Base-by-base conservation (phyloP, 1,140 invertebrate genomes). In the Aphaenogaster ashmeadi region DNA sequence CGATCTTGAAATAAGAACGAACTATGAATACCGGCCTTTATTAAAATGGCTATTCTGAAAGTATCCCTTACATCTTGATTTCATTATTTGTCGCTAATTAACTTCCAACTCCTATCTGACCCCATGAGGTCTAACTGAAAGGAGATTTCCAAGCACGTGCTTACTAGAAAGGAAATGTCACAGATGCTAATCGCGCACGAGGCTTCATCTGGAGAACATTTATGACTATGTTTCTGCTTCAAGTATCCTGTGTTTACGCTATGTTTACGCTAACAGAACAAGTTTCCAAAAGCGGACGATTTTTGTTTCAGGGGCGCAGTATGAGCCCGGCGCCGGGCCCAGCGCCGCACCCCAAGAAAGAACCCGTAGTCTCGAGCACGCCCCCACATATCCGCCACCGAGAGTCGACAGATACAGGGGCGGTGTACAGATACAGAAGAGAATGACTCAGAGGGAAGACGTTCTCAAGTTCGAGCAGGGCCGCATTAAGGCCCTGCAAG, bases 381-480 rank as follows among this genome's bases (percentile, higher is more conserved):
- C 50, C n/a, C 21, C 87, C 11, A 67, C 58, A 50, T 87, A 90
- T 89, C 78, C 87, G 36, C 89, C 92, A 60, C 21, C 69, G 60
- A 92, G 89, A 87, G 52, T 85, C 79, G 88, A 94, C 89, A 89
- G 88, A 92, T 93, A 91, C 90, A 86, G 92, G 88, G 91, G 89
- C 86, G 91, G 90, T 72, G 72, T 85, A 58, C 56, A 90, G 60
- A 94, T 94, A 89, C 96, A 97, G 92, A 96, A 95, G 94, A 97
- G 97, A 96, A 98, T 98, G 98, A 98, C 97, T 94, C 98, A 98
- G 96, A 96, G 98, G 79, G 98, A 98, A 95, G 98, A 98, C 95
- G 97, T 98, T 81, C 96, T 98, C 91, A 99, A 99, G 95, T 99
- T 99, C 95, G 99, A 99, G 97, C 98, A 98, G 95, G 98, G 98